A percentile compares a stretch with the other conserved stretches of the same genome.
Evolutionary conservation across 2,113 vertebrate species (phyloP).

Genomic region (Porphyrio hochstetteri): DNA sequence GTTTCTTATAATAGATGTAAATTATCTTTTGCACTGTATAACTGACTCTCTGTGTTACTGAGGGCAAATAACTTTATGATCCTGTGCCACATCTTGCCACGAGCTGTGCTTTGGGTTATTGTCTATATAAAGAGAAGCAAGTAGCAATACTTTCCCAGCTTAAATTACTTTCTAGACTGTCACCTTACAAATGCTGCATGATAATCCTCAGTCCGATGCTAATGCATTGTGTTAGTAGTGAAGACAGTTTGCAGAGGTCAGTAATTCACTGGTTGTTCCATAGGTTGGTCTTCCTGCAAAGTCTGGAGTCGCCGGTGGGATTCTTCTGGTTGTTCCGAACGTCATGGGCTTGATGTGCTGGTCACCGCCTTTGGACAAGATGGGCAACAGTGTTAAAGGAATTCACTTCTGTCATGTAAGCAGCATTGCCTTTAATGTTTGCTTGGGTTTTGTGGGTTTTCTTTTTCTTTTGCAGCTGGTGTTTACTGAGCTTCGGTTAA

Average conservation of each 20-base stretch:
- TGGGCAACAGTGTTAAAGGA: conserved; percentile 97
- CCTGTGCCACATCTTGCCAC: background rate
- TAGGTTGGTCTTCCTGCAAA: conserved; percentile 97
- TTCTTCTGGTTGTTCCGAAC: conserved; percentile 96
- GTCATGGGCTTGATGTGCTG: conserved; percentile 99
- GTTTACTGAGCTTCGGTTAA: background rate
- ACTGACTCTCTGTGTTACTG: background rate
- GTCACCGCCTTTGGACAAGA: conserved; percentile 97
- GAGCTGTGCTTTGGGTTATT: background rate
- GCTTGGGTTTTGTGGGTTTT: background rate
- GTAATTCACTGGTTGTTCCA: conserved; percentile 18
- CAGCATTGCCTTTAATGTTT: background rate
- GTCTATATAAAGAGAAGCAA: background rate
- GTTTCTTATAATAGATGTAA: background rate
- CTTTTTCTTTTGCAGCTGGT: background rate
- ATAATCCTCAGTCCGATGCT: background rate
- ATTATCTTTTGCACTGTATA: background rate
- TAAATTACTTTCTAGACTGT: background rate
- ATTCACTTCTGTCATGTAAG: conserved; percentile 98
- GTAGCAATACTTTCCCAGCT: background rate
- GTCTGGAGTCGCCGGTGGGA: conserved; percentile 95
- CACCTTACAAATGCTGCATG: background rate
- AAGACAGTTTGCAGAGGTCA: background rate
- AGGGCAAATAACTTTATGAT: background rate
- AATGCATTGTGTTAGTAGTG: background rate